Evolutionary conservation across 2,888 invertebrate species (phyloP).

Genomic region (Elmis aenea): DNA sequence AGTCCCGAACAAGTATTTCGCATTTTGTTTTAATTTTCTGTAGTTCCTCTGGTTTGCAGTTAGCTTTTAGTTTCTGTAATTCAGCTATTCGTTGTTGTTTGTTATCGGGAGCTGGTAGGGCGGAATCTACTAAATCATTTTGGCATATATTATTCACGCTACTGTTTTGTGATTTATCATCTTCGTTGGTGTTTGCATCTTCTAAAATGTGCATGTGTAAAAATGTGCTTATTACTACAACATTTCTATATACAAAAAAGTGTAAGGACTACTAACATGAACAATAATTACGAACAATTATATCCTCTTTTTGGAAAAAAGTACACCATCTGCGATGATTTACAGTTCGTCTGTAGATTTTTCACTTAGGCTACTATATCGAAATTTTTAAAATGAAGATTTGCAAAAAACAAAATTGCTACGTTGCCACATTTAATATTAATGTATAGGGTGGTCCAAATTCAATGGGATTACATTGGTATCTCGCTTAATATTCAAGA

Average conservation of each 20-base stretch:
- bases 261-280: background rate
- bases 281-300: too few species aligned
- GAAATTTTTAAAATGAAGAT: too few species aligned
- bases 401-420: too few species aligned
- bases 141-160: slow-evolving; percentile 49
- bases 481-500: too few species aligned
- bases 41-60: slow-evolving; percentile 74
- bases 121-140: slow-evolving; percentile 64
- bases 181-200: slow-evolving; percentile 31
- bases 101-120: slow-evolving; percentile 61
- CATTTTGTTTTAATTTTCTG: slow-evolving; percentile 59
- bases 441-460: too few species aligned
- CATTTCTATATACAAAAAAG: background rate
- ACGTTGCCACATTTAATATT: too few species aligned
- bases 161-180: slow-evolving; percentile 40
- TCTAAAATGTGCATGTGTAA: slow-evolving; percentile 24
- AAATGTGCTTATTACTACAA: background rate
- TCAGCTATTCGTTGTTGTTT: slow-evolving; percentile 64
- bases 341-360: too few species aligned
- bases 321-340: too few species aligned
- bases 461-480: too few species aligned
- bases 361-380: too few species aligned
- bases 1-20: slow-evolving; percentile 69
- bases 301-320: too few species aligned
- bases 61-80: slow-evolving; percentile 67